Percentiles rank a stretch among this genome's conserved stretches.
phyloP scores from a whole-genome alignment of 2,888 invertebrate species.

The Meiosimyza decipiens region DNA sequence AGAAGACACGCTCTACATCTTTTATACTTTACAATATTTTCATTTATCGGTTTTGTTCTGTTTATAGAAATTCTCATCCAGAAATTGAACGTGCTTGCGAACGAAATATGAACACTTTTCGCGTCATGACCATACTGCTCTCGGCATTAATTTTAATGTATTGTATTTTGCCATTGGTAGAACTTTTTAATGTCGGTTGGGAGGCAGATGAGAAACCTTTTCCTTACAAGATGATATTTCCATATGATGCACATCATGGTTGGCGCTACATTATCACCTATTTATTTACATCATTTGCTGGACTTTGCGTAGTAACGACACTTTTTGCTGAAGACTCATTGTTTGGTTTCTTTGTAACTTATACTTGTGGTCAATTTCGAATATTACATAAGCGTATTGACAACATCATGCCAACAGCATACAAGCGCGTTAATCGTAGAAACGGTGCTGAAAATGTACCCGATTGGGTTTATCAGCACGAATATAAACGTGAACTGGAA shows the following conservation, averaged over 20 bases:
- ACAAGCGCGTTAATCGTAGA: constrained; percentile 36
- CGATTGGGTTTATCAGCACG: constrained; percentile 37
- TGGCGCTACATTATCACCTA: constrained; percentile 61
- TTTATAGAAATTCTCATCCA: constrained; percentile 49
- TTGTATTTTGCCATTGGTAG: constrained; percentile 60
- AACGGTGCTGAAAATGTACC: constrained; percentile 17
- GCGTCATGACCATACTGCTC: constrained; percentile 58
- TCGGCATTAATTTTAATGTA: constrained; percentile 63
- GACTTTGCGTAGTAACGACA: constrained; percentile 64
- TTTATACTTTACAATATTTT: not conserved
- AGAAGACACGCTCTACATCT: not conserved
- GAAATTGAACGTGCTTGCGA: constrained; percentile 55
- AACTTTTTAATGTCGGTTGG: constrained; percentile 48
- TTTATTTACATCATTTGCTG: constrained; percentile 62
- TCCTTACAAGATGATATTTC: constrained; percentile 66
- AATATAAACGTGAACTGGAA: constrained; percentile 49
- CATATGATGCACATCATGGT: constrained; percentile 58
- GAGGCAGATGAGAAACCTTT: constrained; percentile 57
- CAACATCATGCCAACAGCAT: constrained; percentile 46
- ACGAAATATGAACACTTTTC: constrained; percentile 57
- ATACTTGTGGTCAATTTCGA: constrained; percentile 63
- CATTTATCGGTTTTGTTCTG: not conserved
- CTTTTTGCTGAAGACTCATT: constrained; percentile 65
- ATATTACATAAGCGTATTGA: constrained; percentile 60
- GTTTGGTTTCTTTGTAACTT: constrained; percentile 64